These are phyloP conservation scores for Chloromyia formosa DNA, from an alignment of 2,888 invertebrate species.

Conservation along the genomic window DNA sequence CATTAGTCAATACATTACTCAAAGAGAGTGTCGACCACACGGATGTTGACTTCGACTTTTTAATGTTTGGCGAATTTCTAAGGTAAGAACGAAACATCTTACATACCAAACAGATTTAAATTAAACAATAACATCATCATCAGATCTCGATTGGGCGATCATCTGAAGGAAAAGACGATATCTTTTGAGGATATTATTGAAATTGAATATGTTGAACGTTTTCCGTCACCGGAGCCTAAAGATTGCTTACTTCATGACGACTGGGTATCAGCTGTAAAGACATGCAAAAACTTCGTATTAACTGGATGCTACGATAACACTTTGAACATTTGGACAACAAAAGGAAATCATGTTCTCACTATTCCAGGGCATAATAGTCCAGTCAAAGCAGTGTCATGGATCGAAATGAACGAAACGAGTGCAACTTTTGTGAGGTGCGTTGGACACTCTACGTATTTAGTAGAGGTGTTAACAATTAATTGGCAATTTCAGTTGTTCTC, in stretches of 20 bases:
- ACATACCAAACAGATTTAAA: background rate
- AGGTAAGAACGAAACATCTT: constrained; percentile 62
- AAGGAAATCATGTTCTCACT: constrained; percentile 83
- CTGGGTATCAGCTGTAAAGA: constrained; percentile 92
- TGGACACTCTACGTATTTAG: background rate
- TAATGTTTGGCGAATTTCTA: constrained; percentile 85
- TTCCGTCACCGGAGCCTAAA: constrained; percentile 91
- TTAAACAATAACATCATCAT: background rate
- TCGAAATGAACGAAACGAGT: constrained; percentile 72
- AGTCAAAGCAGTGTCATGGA: constrained; percentile 89
- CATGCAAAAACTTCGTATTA: constrained; percentile 79
- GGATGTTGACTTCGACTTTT: constrained; percentile 82
- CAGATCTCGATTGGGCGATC: constrained; percentile 69
- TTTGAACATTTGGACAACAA: constrained; percentile 86
- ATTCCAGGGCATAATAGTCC: constrained; percentile 88
- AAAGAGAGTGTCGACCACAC: constrained; percentile 66
- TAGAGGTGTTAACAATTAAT: background rate
- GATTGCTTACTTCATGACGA: constrained; percentile 95
- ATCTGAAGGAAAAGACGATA: constrained; percentile 77
- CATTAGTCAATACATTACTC: constrained; percentile 80
- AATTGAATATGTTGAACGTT: constrained; percentile 90
- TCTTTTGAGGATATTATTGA: constrained; percentile 87
- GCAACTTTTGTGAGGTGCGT: constrained; percentile 76
- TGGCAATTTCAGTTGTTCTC: constrained; percentile 74
- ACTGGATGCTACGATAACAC: constrained; percentile 95